Evolutionary conservation across 2,888 invertebrate genomes (phyloP).

Genomic region (Molorchus minor): DNA sequence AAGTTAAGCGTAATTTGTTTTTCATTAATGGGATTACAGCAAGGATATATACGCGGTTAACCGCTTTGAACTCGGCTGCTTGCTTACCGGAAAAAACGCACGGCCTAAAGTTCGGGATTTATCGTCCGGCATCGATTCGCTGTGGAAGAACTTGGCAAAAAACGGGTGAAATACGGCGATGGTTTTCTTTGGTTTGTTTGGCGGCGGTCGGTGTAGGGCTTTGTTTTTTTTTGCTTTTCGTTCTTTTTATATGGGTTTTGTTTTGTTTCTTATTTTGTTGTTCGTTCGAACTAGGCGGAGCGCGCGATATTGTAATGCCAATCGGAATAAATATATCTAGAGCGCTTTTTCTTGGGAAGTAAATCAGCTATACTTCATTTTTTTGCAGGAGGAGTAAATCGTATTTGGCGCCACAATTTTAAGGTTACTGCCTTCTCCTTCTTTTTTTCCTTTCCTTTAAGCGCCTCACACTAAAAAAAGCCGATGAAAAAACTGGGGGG

Average conservation of each 20-base stretch:
- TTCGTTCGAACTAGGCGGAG: too few relatives aligned
- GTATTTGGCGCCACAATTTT: too few relatives aligned
- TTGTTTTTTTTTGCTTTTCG: conserved; percentile 1
- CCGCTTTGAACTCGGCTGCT: conserved; percentile 29
- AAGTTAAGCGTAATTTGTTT: conserved; percentile 38
- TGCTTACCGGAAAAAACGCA: conserved; percentile 34
- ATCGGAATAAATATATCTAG: too few relatives aligned
- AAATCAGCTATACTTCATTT: too few relatives aligned
- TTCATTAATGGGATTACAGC: conserved; percentile 34
- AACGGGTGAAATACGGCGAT: conserved; percentile 14
- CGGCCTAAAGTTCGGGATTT: conserved; percentile 28
- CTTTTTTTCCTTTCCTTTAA: too few relatives aligned
- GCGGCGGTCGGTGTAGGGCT: neutral
- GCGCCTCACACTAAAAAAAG: too few relatives aligned
- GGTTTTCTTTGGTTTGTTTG: conserved; percentile 13
- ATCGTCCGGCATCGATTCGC: conserved; percentile 8
- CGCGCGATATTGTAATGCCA: too few relatives aligned
- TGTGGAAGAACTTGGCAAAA: conserved; percentile 6
- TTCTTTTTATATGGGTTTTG: neutral
- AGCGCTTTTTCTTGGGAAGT: too few relatives aligned
- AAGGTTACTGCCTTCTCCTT: too few relatives aligned
- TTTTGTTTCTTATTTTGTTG: neutral
- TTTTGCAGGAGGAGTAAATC: too few relatives aligned
- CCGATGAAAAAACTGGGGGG: too few relatives aligned
- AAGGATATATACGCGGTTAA: conserved; percentile 32